Percentiles rank a stretch among this genome's conserved stretches.
Conservation (phyloP, 2,888 invertebrate species). For the Hymenopus coronatus region DNA sequence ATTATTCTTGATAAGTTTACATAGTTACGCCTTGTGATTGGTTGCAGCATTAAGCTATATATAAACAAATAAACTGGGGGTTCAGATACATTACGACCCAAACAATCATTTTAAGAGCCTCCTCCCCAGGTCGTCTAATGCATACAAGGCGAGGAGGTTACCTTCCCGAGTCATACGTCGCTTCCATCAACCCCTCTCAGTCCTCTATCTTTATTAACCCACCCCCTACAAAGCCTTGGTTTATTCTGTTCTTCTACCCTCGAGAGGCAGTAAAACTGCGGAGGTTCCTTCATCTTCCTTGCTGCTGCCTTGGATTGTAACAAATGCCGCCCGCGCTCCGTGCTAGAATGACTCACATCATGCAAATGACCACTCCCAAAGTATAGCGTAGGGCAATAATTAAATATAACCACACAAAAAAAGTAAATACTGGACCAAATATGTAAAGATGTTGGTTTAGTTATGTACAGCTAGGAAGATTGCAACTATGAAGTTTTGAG, state of each 20-base stretch:
- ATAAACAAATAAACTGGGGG: not conserved
- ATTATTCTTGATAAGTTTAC: too few species aligned
- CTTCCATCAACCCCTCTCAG: conserved; percentile 11
- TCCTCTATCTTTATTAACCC: conserved; percentile 30
- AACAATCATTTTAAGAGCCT: not conserved
- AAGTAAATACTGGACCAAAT: not conserved
- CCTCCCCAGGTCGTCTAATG: not conserved
- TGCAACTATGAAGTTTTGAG: too few species aligned
- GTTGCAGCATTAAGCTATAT: not conserved
- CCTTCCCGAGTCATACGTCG: not conserved
- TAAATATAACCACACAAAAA: not conserved
- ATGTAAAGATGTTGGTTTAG: too few species aligned
- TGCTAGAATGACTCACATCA: not conserved
- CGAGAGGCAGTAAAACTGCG: not conserved
- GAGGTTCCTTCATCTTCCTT: not conserved
- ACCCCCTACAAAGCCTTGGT: conserved; percentile 7
- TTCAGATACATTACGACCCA: not conserved
- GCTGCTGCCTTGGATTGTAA: conserved; percentile 1
- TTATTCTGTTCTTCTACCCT: conserved; percentile 1
- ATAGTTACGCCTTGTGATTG: not conserved
- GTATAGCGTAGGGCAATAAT: not conserved
- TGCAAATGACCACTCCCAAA: not conserved
- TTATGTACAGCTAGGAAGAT: too few species aligned
- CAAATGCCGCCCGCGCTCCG: not conserved
- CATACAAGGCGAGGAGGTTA: not conserved